These are phyloP conservation scores for Ceratosolen solmsi DNA, from an alignment of 1,140 invertebrate genomes.

Conservation along the genomic window DNA sequence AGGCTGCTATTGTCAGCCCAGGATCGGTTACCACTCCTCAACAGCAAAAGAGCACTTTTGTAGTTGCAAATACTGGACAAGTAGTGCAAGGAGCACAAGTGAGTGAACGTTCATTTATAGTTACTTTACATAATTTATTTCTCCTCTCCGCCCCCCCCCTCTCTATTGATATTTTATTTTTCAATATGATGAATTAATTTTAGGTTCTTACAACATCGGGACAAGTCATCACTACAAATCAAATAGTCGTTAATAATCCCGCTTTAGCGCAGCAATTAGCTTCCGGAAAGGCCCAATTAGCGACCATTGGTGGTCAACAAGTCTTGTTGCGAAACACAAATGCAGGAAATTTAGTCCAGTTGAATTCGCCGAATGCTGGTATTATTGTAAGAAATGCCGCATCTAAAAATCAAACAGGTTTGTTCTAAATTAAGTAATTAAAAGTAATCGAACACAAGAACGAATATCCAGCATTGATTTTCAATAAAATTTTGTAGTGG, in stretches of 20 bases:
- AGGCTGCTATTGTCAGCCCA: slow-evolving; percentile 55
- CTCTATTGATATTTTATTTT: too few species aligned
- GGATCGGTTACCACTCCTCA: slow-evolving; percentile 52
- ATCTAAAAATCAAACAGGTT: slow-evolving; percentile 62
- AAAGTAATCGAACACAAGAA: neutral
- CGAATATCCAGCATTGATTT: slow-evolving; percentile 10
- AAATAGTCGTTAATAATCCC: slow-evolving; percentile 84
- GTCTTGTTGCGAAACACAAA: slow-evolving; percentile 81
- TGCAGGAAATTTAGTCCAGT: slow-evolving; percentile 78
- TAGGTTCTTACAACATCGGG: slow-evolving; percentile 72
- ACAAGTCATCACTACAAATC: slow-evolving; percentile 72
- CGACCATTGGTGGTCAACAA: slow-evolving; percentile 87
- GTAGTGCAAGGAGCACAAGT: slow-evolving; percentile 67
- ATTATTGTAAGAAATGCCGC: slow-evolving; percentile 68
- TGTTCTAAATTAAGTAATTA: neutral
- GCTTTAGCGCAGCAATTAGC: slow-evolving; percentile 84
- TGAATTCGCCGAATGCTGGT: slow-evolving; percentile 66
- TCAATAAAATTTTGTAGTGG: neutral
- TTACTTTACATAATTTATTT: too few species aligned
- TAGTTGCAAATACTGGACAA: slow-evolving; percentile 69
- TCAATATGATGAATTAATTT: too few species aligned
- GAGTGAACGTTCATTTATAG: slow-evolving; percentile 11
- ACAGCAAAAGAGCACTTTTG: slow-evolving; percentile 63
- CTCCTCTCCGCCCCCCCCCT: too few species aligned
- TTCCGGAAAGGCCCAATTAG: slow-evolving; percentile 85